Evolutionary conservation across 1,140 invertebrate species (phyloP).

Genomic region (Drosophila punjabiensis): DNA sequence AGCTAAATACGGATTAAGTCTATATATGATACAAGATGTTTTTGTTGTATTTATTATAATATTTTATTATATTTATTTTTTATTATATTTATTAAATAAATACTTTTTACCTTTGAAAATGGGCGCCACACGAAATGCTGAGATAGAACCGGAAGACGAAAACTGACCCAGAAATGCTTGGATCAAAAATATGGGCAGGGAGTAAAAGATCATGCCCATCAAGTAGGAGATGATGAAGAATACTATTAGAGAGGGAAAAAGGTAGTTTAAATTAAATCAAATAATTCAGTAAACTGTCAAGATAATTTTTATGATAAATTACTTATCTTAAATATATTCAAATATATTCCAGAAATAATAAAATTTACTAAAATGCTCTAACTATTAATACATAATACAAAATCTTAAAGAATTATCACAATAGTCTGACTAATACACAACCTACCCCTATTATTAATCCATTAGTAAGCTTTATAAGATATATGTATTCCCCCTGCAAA

Average conservation of each 20-base stretch:
- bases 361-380: background rate
- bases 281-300: background rate
- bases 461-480: background rate
- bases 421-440: background rate
- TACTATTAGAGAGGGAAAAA: constrained; percentile 40
- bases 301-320: background rate
- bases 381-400: background rate
- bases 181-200: constrained; percentile 78
- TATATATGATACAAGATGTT: background rate
- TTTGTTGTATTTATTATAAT: background rate
- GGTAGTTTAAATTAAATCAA: background rate
- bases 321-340: background rate
- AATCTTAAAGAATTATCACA: background rate
- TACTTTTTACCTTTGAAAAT: constrained; percentile 72
- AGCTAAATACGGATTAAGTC: background rate
- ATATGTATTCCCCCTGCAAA: background rate
- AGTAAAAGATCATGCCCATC: constrained; percentile 69
- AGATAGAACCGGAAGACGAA: constrained; percentile 75
- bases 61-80: background rate
- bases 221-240: constrained; percentile 67
- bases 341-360: background rate
- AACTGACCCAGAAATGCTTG: constrained; percentile 84
- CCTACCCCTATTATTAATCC: constrained; percentile 11
- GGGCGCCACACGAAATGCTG: constrained; percentile 82
- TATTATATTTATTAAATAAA: background rate